Percentiles rank a stretch among this genome's conserved stretches.
phyloP scores from a whole-genome alignment of 1,140 invertebrate species.

The Elymnias hypermnestra region DNA sequence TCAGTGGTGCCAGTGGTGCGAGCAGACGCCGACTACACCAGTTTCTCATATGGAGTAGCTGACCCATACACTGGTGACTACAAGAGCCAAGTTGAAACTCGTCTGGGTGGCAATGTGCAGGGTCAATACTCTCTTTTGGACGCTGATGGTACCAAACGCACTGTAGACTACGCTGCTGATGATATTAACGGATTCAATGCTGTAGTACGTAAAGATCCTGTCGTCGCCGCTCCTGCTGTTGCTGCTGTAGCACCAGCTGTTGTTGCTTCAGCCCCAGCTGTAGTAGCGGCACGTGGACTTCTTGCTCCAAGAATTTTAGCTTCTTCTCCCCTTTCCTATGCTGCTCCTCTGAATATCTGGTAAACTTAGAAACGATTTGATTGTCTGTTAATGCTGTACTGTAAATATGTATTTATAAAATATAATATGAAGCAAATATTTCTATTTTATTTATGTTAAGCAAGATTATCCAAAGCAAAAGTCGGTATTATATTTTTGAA shows the following conservation, averaged over 20 bases:
- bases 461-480: no score
- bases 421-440: no score
- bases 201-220: conserved; percentile 59
- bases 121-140: conserved; percentile 73
- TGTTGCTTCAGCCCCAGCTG: conserved; percentile 17
- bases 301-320: conserved; percentile 12
- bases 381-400: no score
- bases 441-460: no score
- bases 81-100: no score
- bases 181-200: conserved; percentile 73
- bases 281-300: conserved; percentile 19
- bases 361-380: no score
- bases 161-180: conserved; percentile 49
- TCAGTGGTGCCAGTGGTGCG: no score
- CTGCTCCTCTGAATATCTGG: no score
- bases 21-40: no score
- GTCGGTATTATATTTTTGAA: no score
- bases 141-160: conserved; percentile 62
- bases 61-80: conserved; percentile 74
- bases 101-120: conserved; percentile 75
- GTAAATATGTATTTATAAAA: no score
- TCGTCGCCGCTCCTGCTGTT: conserved; percentile 17
- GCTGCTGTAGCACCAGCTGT: conserved; percentile 17
- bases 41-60: no score
- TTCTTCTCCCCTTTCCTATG: conserved; percentile 8